These are phyloP conservation scores for Thysanoteuthis rhombus DNA, from an alignment of 2,888 invertebrate species.

Conservation along the genomic window DNA sequence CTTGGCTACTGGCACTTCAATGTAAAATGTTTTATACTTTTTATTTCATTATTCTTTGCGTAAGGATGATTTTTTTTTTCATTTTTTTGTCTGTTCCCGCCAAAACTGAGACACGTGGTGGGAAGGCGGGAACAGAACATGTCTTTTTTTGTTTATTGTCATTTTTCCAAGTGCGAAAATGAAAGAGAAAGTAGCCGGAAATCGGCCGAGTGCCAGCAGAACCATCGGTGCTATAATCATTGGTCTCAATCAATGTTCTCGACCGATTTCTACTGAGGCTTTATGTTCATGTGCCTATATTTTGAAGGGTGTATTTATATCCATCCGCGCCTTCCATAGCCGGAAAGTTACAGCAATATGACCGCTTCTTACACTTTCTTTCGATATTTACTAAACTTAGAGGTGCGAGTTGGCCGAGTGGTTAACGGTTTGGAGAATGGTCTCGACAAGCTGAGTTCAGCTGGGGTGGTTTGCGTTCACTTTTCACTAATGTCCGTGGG, in stretches of 20 bases:
- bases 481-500: no score
- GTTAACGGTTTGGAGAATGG: no score
- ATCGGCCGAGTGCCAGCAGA: background rate
- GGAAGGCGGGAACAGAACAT: background rate
- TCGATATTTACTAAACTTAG: no score
- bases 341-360: no score
- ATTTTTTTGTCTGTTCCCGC: background rate
- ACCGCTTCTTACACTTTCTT: background rate
- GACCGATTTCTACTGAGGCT: background rate
- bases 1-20: no score
- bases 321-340: background rate
- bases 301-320: background rate
- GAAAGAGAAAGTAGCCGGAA: background rate
- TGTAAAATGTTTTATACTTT: no score
- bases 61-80: background rate
- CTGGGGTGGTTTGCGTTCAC: no score
- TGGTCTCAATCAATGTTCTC: background rate
- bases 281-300: background rate
- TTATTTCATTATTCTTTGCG: background rate
- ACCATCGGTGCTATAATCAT: background rate
- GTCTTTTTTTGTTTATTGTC: background rate
- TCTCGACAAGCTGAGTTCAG: no score
- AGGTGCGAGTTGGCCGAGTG: no score
- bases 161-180: background rate
- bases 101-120: background rate